Conservation (phyloP, 53 echinoderm and acorn worm genomes). For the Stichopus horrens region DNA sequence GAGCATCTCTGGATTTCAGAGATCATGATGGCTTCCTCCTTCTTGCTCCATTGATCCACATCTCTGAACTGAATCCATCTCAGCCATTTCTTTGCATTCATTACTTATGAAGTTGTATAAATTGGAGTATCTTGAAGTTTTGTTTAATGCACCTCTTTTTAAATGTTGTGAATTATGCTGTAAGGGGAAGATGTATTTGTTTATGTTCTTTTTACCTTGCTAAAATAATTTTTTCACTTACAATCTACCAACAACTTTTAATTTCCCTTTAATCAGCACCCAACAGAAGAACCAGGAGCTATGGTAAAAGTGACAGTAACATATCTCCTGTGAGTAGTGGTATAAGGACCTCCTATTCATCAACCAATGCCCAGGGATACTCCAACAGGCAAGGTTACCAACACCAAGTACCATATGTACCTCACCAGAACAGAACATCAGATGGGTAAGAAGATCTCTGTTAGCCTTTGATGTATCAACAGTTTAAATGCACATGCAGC, state of each 20-base stretch:
- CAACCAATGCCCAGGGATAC: slow-evolving; percentile 29
- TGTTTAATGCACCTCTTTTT: not conserved
- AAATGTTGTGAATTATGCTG: not conserved
- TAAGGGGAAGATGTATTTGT: not conserved
- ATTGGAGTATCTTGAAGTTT: too few species aligned
- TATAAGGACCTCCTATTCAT: slow-evolving; percentile 54
- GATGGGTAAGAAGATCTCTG: slow-evolving; percentile 20
- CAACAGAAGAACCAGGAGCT: slow-evolving; percentile 81
- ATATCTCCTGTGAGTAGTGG: slow-evolving; percentile 76
- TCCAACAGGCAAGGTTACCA: slow-evolving; percentile 64
- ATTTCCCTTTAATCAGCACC: slow-evolving; percentile 55
- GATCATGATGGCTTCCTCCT: too few species aligned
- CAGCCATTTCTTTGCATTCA: too few species aligned
- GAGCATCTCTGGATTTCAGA: too few species aligned
- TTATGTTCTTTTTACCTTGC: not conserved
- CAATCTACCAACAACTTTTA: not conserved
- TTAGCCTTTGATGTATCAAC: too few species aligned
- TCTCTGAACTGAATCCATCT: too few species aligned
- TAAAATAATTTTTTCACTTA: not conserved
- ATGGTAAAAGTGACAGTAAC: slow-evolving; percentile 69
- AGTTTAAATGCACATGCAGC: too few species aligned
- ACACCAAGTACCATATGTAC: slow-evolving; percentile 89
- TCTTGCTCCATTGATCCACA: too few species aligned
- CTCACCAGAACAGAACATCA: slow-evolving; percentile 68
- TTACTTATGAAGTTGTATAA: too few species aligned